A percentile compares a stretch with the other conserved stretches of the same genome.
phyloP scores from a whole-genome alignment of 2,888 invertebrate genomes.

The Spodoptera exigua region DNA sequence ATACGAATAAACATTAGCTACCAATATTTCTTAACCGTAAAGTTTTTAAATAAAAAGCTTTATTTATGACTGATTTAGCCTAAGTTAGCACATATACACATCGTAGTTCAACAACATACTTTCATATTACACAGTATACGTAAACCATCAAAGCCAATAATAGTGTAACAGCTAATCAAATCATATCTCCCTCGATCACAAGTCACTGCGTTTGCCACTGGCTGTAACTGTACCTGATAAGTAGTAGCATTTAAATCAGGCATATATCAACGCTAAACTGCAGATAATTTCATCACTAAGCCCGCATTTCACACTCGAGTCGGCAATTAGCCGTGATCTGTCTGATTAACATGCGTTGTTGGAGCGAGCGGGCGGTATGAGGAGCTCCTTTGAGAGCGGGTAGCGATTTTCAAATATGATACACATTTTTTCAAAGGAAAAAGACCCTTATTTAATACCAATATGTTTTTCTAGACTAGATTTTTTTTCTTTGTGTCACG shows the following conservation, averaged over 20 bases:
- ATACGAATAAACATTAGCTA: no score
- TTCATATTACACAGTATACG: no score
- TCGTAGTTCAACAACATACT: no score
- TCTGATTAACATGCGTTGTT: slow-evolving; percentile 86
- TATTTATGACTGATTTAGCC: no score
- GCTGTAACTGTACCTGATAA: slow-evolving; percentile 46
- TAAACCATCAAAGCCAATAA: not conserved
- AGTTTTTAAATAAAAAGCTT: no score
- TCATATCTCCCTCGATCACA: slow-evolving; percentile 12
- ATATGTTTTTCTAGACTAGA: no score
- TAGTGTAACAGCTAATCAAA: slow-evolving; percentile 4
- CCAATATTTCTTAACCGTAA: no score
- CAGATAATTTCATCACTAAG: slow-evolving; percentile 87
- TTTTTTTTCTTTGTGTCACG: no score
- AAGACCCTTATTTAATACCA: no score
- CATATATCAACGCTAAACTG: slow-evolving; percentile 80
- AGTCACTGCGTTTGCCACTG: slow-evolving; percentile 17
- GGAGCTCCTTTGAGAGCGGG: slow-evolving; percentile 43
- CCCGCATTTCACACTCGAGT: slow-evolving; percentile 87
- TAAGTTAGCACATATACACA: no score
- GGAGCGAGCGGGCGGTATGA: slow-evolving; percentile 63
- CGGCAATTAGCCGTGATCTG: slow-evolving; percentile 86
- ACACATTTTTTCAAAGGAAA: not conserved
- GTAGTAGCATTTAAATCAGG: slow-evolving; percentile 69
- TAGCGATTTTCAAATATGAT: slow-evolving; percentile 26